Base-by-base conservation (phyloP, 2,888 invertebrate species). In the Julus scanicus region DNA sequence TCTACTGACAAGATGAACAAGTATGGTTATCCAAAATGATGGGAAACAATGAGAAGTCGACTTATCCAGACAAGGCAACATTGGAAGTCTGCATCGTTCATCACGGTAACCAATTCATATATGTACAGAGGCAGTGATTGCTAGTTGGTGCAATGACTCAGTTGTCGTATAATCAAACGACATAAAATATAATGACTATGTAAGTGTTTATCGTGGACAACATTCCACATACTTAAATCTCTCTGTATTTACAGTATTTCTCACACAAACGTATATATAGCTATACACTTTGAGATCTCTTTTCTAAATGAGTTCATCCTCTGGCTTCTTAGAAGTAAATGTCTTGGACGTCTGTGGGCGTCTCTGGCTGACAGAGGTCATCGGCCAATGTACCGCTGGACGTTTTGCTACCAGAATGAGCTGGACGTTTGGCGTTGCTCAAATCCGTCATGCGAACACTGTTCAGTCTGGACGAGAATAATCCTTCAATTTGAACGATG, bases 331-430 rank as follows among this genome's bases (percentile, higher is more conserved):
- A 89, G 83, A 89, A 89, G 53, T 89, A 57, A 29, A 89, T 49
- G 39, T 89, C 89, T 48, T 89, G 89, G 29, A 89, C 84, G 49
- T 89, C 89, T 20, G 89, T 89, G n/a, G 89, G 89, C 9, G 89
- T 89, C 84, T 89, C 89, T 2, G 89, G 89, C 84, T 89, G 88
- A n/a, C 39, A 44, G 37, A 88, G 17, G n/a, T 89, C 89, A 15
- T 88, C 71, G 39, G 85, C 48, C 8, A 29, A 15, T n/a, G 29
- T n/a, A 13, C 87, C 87, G 44, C 44, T 40, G 29, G 87, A 44
- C 11, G 83, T 13, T 48, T 87, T 87, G 44, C 39, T 87, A n/a
- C 44, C 44, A 20, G 87, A 15, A 37, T 83, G 87, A 11, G 71
- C 6, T 9, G 49, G 13, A 44, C 87, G 87, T 83, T 87, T 87